Base-by-base conservation (phyloP, 2,113 vertebrate genomes). In the Bambusicola thoracicus region DNA sequence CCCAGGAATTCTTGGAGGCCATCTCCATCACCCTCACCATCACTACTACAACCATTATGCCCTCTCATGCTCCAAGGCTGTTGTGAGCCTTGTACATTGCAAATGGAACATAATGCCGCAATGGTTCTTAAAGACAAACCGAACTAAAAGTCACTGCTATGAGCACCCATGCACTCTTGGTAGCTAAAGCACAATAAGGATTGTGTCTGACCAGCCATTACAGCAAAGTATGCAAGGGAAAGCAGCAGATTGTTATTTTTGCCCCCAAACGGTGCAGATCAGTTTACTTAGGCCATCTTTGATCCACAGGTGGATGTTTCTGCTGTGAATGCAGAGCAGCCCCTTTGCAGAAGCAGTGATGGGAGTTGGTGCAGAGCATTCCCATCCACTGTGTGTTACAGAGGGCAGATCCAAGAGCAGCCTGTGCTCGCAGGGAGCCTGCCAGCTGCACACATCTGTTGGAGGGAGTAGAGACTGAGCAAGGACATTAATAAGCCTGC, bases 161-260 rank as follows among this genome's bases (percentile, higher is more conserved):
- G 25, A 73, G 75, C 38, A 44, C n/a, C 49, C 48, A 40, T n/a
- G 25, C 62, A 67, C 9, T 90, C 25, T 29, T 24, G 61, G 9
- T 4, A 78, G 18, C 40, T 69, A 56, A 81, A 81, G 21, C 14
- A 81, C 27, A 41, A 13, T 7, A 81, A 29, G 15, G 3, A n/a
- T 10, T 65, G 18, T 36, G 70, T 77, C 30, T 34, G 34, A 67
- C 51, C 61, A 67, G 1, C 1, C 25, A 19, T 75, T 55, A 72
- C 21, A 66, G 13, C 24, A 49, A 51, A 0, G 0, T 4, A 1
- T 13, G 12, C n/a, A 8, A 58, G 8, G 8, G 46, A 74, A 79
- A 91, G 8, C 6, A 73, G 22, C 19, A 46, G 46, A 20, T 70
- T 91, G 11, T 27, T 68, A 51, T 19, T 65, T 8, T 32, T 61